These are phyloP conservation scores for Myotis myotis DNA, from an alignment of 2,797 vertebrate species.

Conservation along the genomic window DNA sequence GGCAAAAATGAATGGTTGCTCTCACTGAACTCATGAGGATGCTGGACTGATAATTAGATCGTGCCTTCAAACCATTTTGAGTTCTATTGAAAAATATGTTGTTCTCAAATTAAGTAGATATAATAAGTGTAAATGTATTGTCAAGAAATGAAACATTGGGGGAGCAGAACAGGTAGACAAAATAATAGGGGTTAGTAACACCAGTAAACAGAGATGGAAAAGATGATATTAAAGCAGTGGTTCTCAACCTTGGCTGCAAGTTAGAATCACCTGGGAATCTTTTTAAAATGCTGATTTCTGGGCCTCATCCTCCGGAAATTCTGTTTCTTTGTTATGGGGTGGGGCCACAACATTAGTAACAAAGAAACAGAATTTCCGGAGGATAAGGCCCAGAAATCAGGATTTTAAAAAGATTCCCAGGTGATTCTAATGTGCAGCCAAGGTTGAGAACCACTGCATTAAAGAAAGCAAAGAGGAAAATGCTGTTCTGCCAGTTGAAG, in stretches of 20 bases:
- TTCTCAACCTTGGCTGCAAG: too few relatives aligned
- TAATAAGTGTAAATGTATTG: constrained; percentile 53
- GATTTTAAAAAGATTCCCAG: too few relatives aligned
- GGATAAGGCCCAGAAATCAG: too few relatives aligned
- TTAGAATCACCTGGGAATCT: too few relatives aligned
- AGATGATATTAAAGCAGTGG: background rate
- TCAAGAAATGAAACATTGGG: background rate
- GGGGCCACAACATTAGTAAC: too few relatives aligned
- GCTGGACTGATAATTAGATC: constrained; percentile 28
- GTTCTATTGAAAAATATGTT: constrained; percentile 28
- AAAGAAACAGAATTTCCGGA: too few relatives aligned
- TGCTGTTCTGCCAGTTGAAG: background rate
- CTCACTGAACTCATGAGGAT: background rate
- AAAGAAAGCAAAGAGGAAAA: background rate
- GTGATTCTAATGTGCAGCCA: too few relatives aligned
- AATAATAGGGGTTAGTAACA: background rate
- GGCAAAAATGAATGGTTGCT: constrained; percentile 34
- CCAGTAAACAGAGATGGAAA: background rate
- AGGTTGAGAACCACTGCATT: background rate
- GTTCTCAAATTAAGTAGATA: constrained; percentile 46
- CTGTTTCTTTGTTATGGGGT: too few relatives aligned
- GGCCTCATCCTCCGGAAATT: too few relatives aligned
- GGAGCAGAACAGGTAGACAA: background rate
- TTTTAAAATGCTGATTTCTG: too few relatives aligned
- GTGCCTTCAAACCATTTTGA: constrained; percentile 42